A percentile compares a stretch with the other conserved stretches of the same genome.
Conservation (phyloP, 2,888 invertebrate genomes). For the Tineola bisselliella region DNA sequence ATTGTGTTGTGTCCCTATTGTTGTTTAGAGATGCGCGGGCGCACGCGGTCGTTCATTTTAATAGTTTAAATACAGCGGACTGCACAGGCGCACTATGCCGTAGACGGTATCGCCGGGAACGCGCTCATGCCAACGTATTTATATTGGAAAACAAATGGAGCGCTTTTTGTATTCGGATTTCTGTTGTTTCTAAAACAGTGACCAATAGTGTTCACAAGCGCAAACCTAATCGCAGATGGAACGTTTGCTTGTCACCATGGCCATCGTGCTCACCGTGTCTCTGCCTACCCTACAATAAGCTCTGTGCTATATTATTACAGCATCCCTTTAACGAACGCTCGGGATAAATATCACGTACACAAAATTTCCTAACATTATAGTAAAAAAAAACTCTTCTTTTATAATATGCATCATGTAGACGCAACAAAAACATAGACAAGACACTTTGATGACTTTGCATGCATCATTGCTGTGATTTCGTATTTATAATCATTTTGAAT, state of each 20-base stretch:
- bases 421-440: neutral
- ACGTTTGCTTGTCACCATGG: too few species aligned
- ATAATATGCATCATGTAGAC: neutral
- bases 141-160: too few species aligned
- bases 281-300: neutral
- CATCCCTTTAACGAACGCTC: slow-evolving; percentile 3
- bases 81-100: neutral
- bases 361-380: slow-evolving; percentile 9
- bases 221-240: too few species aligned
- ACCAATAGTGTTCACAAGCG: too few species aligned
- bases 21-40: neutral
- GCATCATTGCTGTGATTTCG: too few species aligned
- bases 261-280: too few species aligned
- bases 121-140: too few species aligned
- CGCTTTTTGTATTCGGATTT: too few species aligned
- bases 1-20: neutral
- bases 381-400: neutral
- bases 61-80: neutral
- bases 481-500: too few species aligned
- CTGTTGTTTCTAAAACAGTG: too few species aligned
- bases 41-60: slow-evolving; percentile 8
- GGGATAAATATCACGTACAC: slow-evolving; percentile 6
- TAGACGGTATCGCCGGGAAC: too few species aligned
- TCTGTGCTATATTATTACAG: neutral
- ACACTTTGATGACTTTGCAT: too few species aligned